Evolutionary conservation across 35 echinoderm and acorn worm genomes (phyloP).

Genomic region (Lytechinus pictus): DNA sequence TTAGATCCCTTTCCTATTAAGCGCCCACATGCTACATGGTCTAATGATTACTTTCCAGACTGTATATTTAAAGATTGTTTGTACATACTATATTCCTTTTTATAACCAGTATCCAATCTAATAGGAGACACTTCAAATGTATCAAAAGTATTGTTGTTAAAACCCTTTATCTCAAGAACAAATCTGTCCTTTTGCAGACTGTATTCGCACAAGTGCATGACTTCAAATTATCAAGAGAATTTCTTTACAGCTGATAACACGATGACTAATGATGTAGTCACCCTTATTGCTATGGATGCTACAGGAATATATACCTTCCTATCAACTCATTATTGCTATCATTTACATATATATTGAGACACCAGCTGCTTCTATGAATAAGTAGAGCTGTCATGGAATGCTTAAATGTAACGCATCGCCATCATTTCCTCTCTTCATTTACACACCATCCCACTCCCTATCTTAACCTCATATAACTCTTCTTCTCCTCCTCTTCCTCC

Average conservation of each 20-base stretch:
- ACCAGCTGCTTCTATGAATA: background rate
- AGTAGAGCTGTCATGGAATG: background rate
- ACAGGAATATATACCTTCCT: background rate
- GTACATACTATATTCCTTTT: no score
- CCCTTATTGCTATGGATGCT: background rate
- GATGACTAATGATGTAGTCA: background rate
- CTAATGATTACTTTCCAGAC: no score
- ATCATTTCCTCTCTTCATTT: background rate
- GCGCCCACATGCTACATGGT: no score
- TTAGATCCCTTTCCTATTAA: no score
- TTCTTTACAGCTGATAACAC: background rate
- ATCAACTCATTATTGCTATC: background rate
- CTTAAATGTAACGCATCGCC: background rate
- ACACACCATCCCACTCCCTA: background rate
- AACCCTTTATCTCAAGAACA: no score
- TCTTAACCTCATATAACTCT: background rate
- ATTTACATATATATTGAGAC: slow-evolving; percentile 6
- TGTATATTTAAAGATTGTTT: no score
- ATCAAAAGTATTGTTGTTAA: no score
- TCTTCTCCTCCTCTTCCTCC: no score
- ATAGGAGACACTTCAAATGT: no score
- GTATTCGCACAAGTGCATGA: background rate
- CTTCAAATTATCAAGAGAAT: background rate
- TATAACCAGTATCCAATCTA: no score
- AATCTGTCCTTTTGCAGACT: no score